Evolutionary conservation across 2,888 invertebrate species (phyloP), one percentile per base, ranked within the genome.

Genomic region (Drosophila nr. perissopoda): DNA sequence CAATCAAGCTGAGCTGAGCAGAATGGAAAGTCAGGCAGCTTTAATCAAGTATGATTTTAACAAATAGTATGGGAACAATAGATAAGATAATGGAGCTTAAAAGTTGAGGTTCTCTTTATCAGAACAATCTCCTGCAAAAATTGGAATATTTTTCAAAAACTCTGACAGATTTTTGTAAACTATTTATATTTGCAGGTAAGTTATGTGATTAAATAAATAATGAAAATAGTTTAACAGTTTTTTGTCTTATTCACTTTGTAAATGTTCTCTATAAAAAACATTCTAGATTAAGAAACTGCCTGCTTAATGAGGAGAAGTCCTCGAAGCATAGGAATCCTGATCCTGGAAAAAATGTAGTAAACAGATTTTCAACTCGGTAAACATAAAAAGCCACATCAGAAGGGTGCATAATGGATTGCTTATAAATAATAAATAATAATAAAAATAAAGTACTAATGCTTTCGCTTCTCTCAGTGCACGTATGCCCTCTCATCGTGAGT

Each of bases 261-360:
- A n/a, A n/a, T n/a, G n/a, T 11, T 11, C 11, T 3, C 33, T 4
- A 1, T 0, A 10, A 0, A 8, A 0, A 38, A n/a, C 0, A 38
- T 38, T 38, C 3, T 18, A 38, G 8, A 38, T 18, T n/a, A n/a
- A 8, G 3, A 18, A 36, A 18, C 36, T 16, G 16, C 2, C 36
- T 0, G 10, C 34, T 38, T 0, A 38, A 40, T n/a, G 1, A 10
- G 40, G 21, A 5, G 10, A 11, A 21, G 5, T 40, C 4, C 11
- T 40, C 2, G 11, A 11, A n/a, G 2, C 4, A 40, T 40, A 0
- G 5, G 11, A 5, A 2, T 2, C 5, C 42, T 11, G 5, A 42
- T 5, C 5, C 11, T 21, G 0, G 21, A 2, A 40, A n/a, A 5
- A 21, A 11, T 11, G 1, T n/a, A 0, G 0, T 21, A 2, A 11